Conservation (phyloP, 2,888 invertebrate species). For the Synergus itoensis region DNA sequence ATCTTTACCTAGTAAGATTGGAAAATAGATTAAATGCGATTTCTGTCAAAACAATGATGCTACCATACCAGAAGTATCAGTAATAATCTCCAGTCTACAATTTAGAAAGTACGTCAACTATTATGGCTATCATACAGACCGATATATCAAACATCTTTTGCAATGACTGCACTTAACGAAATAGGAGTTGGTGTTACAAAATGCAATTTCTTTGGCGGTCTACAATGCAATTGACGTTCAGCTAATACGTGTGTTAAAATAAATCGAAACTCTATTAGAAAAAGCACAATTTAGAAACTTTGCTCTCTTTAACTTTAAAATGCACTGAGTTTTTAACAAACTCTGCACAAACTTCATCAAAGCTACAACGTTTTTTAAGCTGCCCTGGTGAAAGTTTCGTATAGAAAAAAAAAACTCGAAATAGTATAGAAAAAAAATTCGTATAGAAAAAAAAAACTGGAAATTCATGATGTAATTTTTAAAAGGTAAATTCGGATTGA, state of each 20-base stretch:
- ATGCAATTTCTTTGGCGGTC: constrained; percentile 13
- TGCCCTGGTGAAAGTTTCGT: too few relatives aligned
- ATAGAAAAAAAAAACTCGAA: too few relatives aligned
- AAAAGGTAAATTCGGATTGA: too few relatives aligned
- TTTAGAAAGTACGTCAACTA: constrained; percentile 36
- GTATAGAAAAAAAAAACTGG: too few relatives aligned
- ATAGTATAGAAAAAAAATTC: too few relatives aligned
- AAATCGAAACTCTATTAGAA: not conserved
- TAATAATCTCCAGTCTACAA: constrained; percentile 12
- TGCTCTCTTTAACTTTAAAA: too few relatives aligned
- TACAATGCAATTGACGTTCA: constrained; percentile 25
- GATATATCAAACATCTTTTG: constrained; percentile 29
- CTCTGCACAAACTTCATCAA: too few relatives aligned
- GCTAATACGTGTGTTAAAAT: not conserved
- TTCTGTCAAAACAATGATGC: constrained; percentile 24
- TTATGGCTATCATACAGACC: constrained; percentile 27
- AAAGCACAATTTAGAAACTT: not conserved
- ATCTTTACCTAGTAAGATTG: constrained; percentile 10
- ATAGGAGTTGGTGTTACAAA: constrained; percentile 11
- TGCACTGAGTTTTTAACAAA: too few relatives aligned
- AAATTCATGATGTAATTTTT: too few relatives aligned
- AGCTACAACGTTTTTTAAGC: too few relatives aligned
- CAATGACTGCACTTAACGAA: constrained; percentile 29
- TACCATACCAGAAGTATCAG: constrained; percentile 8
- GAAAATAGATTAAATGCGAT: constrained; percentile 12